phyloP scores from a whole-genome alignment of 2,888 invertebrate genomes.

The Temnothorax ravouxi region DNA sequence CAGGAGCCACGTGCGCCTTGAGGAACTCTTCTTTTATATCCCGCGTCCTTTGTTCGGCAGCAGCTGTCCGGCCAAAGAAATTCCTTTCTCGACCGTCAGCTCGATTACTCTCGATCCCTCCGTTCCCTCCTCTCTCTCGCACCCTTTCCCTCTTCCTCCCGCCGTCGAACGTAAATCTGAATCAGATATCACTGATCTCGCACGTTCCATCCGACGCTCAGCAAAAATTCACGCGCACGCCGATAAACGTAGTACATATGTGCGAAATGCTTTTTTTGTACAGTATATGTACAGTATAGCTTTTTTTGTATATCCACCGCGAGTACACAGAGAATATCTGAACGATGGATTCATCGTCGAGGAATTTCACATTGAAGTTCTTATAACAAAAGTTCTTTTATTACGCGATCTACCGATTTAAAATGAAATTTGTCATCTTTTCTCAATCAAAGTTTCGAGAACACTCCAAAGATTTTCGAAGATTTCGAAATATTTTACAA shows the following conservation, averaged over 20 bases:
- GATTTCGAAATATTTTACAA: not conserved
- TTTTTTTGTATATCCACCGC: not conserved
- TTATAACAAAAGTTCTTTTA: not conserved
- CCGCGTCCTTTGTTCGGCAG: slow-evolving; percentile 82
- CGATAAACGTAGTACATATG: not conserved
- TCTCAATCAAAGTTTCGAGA: not conserved
- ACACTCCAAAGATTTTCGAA: not conserved
- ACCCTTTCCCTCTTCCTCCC: slow-evolving; percentile 27
- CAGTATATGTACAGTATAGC: too few relatives aligned
- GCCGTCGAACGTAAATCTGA: slow-evolving; percentile 59
- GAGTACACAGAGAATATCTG: not conserved
- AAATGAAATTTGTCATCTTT: not conserved
- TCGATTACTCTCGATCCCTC: slow-evolving; percentile 64
- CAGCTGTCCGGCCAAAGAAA: slow-evolving; percentile 85
- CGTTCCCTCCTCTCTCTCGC: slow-evolving; percentile 38
- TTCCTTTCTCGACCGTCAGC: slow-evolving; percentile 83
- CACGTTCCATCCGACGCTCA: slow-evolving; percentile 40
- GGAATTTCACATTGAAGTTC: not conserved
- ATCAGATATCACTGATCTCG: slow-evolving; percentile 67
- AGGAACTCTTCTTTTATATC: slow-evolving; percentile 84
- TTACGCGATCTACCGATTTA: not conserved
- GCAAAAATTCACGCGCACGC: slow-evolving; percentile 39
- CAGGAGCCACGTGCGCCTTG: slow-evolving; percentile 83
- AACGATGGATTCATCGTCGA: not conserved
- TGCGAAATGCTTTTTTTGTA: slow-evolving; percentile 31